phyloP scores from a whole-genome alignment of 2,113 vertebrate genomes.

The Brachirus orientalis region DNA sequence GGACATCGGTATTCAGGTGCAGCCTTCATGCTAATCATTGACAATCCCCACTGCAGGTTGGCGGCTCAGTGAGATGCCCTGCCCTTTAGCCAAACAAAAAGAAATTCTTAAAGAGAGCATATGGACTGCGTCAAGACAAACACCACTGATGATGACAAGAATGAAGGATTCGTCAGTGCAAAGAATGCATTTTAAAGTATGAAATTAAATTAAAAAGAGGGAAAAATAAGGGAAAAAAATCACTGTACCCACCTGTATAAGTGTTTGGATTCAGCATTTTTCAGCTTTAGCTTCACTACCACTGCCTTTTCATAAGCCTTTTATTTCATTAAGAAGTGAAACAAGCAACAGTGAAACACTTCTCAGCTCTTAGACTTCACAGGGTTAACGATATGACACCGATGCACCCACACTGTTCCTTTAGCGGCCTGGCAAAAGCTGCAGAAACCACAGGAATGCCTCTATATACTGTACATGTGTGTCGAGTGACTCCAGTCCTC shows the following conservation, averaged over 20 bases:
- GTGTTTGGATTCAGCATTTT: neutral
- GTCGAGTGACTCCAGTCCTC: conserved; percentile 1
- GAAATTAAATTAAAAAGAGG: neutral
- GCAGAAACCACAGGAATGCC: neutral
- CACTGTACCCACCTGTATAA: conserved; percentile 4
- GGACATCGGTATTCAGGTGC: conserved; percentile 25
- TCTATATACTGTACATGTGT: conserved; percentile 17
- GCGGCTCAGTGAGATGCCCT: conserved; percentile 1
- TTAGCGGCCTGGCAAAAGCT: conserved; percentile 27
- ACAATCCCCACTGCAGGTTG: neutral
- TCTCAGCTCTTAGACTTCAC: conserved; percentile 31
- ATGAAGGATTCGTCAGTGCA: neutral
- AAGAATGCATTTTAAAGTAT: neutral
- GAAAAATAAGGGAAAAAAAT: too few relatives aligned
- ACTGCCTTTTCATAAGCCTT: conserved; percentile 16
- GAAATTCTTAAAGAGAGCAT: neutral
- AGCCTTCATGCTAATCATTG: conserved; percentile 33
- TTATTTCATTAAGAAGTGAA: conserved; percentile 20
- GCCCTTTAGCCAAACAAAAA: conserved; percentile 26
- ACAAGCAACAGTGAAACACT: conserved; percentile 29
- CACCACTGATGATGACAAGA: neutral
- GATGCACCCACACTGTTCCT: conserved; percentile 41
- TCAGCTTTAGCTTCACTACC: too few relatives aligned
- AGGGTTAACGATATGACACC: conserved; percentile 51
- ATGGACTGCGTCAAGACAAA: conserved; percentile 1